These are phyloP conservation scores for Saccopteryx bilineata DNA, from an alignment of 2,113 vertebrate genomes.

Conservation along the genomic window DNA sequence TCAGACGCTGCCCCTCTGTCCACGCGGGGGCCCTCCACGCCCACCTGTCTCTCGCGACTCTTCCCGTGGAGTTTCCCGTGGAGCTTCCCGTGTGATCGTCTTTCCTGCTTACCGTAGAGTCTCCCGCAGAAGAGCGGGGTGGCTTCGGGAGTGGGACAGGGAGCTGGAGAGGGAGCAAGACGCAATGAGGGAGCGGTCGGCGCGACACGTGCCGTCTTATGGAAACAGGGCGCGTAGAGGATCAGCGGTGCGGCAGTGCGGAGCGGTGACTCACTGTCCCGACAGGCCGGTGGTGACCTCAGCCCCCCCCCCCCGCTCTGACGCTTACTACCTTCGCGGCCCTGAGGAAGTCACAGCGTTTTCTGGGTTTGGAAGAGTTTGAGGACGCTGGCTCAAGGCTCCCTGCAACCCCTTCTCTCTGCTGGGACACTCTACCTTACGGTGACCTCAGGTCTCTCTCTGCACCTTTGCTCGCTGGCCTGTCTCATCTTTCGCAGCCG, in stretches of 20 bases:
- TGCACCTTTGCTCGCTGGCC: neutral
- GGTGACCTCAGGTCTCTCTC: neutral
- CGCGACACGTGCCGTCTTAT: neutral
- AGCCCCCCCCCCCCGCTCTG: neutral
- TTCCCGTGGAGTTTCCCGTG: neutral
- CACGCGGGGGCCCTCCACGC: neutral
- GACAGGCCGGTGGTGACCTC: neutral
- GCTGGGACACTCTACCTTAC: neutral
- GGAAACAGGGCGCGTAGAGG: neutral
- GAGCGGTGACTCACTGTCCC: neutral
- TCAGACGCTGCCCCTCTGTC: neutral
- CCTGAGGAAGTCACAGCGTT: neutral
- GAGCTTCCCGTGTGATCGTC: neutral
- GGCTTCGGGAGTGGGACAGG: neutral
- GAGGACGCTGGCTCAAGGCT: neutral
- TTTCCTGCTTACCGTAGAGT: neutral
- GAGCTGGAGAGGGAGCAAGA: neutral
- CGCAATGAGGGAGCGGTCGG: neutral
- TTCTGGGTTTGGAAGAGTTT: neutral
- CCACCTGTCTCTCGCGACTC: neutral
- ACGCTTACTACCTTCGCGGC: neutral
- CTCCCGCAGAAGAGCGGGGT: neutral
- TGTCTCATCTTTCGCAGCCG: neutral
- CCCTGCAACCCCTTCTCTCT: neutral
- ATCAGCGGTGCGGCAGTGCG: neutral